A percentile compares a stretch with the other conserved stretches of the same genome.
Evolutionary conservation across 1,140 invertebrate species (phyloP).

Genomic region (Drosophila bocqueti): DNA sequence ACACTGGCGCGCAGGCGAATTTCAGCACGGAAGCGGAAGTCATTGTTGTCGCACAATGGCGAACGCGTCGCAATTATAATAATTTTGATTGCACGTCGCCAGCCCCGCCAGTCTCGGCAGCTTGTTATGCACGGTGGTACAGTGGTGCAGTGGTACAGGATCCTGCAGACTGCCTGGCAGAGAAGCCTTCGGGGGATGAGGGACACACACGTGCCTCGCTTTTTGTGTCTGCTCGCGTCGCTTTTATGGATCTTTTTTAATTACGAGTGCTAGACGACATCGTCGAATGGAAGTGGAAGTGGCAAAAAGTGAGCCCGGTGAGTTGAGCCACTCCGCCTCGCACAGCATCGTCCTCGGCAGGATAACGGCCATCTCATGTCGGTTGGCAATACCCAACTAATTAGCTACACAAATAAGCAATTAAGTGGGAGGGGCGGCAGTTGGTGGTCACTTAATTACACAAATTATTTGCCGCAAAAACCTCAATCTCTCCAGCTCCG

Average conservation of each 20-base stretch:
- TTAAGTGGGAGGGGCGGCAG: constrained; percentile 30
- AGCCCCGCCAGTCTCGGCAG: constrained; percentile 7
- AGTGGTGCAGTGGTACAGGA: constrained; percentile 51
- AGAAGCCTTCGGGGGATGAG: constrained; percentile 2
- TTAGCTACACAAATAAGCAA: constrained; percentile 61
- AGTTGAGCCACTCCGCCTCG: constrained; percentile 11
- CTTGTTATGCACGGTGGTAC: constrained; percentile 53
- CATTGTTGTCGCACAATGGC: constrained; percentile 84
- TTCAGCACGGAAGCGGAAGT: constrained; percentile 83
- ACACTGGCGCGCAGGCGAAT: constrained; percentile 50
- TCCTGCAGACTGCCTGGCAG: constrained; percentile 40
- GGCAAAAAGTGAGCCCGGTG: constrained; percentile 8
- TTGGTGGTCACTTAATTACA: constrained; percentile 62
- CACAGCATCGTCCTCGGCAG: constrained; percentile 5
- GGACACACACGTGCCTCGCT: constrained; percentile 50
- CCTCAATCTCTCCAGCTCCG: constrained; percentile 31
- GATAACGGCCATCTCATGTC: constrained; percentile 34
- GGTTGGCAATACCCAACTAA: constrained; percentile 57
- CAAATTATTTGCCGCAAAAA: constrained; percentile 64
- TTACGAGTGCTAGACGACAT: constrained; percentile 59
- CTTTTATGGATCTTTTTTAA: constrained; percentile 67
- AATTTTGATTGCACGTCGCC: constrained; percentile 77
- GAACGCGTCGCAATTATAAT: constrained; percentile 84
- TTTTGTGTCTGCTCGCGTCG: constrained; percentile 38
- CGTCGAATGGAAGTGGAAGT: constrained; percentile 3